Evolutionary conservation across 2,888 invertebrate species (phyloP).

Genomic region (Ephialtes manifestator): DNA sequence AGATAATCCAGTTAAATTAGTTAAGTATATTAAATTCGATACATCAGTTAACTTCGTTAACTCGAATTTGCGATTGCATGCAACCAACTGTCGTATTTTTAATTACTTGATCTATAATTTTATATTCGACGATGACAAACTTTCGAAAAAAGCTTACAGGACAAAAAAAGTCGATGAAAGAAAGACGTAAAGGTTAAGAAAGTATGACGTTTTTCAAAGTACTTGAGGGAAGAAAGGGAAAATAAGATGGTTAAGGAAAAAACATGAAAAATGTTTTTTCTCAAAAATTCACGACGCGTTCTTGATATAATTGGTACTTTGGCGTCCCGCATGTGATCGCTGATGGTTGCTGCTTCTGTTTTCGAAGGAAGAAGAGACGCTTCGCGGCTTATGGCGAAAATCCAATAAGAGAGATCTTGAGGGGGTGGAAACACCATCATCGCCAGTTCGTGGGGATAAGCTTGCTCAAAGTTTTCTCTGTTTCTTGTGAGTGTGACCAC

Average conservation of each 20-base stretch:
- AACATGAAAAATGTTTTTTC: background rate
- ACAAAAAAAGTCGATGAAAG: too few relatives aligned
- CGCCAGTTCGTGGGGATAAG: slow-evolving; percentile 14
- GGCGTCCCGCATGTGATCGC: slow-evolving; percentile 12
- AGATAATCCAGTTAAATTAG: too few relatives aligned
- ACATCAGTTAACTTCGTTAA: too few relatives aligned
- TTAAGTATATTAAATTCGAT: too few relatives aligned
- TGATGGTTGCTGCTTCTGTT: slow-evolving; percentile 41
- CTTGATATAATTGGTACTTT: slow-evolving; percentile 48
- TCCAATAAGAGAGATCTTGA: slow-evolving; percentile 77
- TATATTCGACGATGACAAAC: too few relatives aligned
- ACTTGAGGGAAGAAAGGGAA: background rate
- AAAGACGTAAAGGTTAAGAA: too few relatives aligned
- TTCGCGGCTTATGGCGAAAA: slow-evolving; percentile 60
- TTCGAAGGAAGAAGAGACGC: slow-evolving; percentile 1
- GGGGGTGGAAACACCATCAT: slow-evolving; percentile 41
- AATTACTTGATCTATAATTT: too few relatives aligned
- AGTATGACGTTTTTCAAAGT: background rate
- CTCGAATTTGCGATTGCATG: too few relatives aligned
- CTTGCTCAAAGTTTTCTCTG: slow-evolving; percentile 72
- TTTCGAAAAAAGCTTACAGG: too few relatives aligned
- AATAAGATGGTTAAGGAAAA: background rate
- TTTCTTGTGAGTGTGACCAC: slow-evolving; percentile 64
- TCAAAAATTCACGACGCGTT: slow-evolving; percentile 36
- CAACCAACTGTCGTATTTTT: too few relatives aligned